Conservation (phyloP, 2,113 vertebrate genomes). For the Acanthochromis polyacanthus region DNA sequence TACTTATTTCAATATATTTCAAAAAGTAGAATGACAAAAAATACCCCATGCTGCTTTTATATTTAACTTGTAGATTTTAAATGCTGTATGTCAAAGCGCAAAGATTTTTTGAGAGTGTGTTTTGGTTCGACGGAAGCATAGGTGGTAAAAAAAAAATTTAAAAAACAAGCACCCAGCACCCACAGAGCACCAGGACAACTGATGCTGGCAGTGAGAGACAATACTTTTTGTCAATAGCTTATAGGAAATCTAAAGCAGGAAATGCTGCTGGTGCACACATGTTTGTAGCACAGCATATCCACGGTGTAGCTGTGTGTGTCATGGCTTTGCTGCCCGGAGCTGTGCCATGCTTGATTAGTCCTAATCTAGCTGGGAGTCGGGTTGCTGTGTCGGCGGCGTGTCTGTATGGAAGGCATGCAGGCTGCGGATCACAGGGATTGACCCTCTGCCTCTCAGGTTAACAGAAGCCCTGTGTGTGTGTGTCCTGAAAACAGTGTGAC, state of each 20-base stretch:
- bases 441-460: constrained; percentile 85
- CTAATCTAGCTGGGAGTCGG: constrained; percentile 77
- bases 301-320: constrained; percentile 21
- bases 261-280: constrained; percentile 21
- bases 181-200: no score
- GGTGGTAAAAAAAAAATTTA: no score
- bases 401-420: constrained; percentile 83
- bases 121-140: no score
- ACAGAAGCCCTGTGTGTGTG: constrained; percentile 78
- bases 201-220: no score
- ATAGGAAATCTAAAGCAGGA: background rate
- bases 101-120: no score
- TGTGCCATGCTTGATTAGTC: constrained; percentile 78
- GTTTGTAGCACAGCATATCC: background rate
- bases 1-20: no score
- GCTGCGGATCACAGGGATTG: constrained; percentile 83
- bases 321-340: constrained; percentile 52
- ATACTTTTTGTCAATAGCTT: background rate
- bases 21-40: no score
- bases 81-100: no score
- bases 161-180: no score
- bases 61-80: no score
- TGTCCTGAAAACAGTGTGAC: constrained; percentile 5
- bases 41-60: no score
- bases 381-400: constrained; percentile 81